Conservation (phyloP, 2,113 vertebrate genomes). For the Spermophilus dauricus region DNA sequence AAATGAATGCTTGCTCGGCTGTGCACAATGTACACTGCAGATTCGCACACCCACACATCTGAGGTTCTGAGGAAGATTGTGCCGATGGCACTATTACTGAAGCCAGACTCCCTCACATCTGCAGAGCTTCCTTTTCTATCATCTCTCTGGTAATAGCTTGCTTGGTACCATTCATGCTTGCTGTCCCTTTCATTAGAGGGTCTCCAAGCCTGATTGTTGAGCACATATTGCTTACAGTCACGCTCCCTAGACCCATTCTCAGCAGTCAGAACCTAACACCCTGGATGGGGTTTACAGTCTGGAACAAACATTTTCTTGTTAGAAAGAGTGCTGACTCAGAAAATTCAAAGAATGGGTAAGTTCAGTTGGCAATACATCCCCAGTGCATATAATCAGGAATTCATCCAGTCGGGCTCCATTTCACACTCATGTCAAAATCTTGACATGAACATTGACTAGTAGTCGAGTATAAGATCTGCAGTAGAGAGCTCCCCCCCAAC, state of each 20-base stretch:
- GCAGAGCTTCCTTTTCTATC: neutral
- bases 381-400: slow-evolving; percentile 66
- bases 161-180: neutral
- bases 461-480: slow-evolving; percentile 40
- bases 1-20: neutral
- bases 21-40: slow-evolving; percentile 51
- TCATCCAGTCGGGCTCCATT: slow-evolving; percentile 52
- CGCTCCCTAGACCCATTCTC: slow-evolving; percentile 48
- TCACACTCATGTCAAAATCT: slow-evolving; percentile 72
- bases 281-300: slow-evolving; percentile 61
- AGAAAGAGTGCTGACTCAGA: slow-evolving; percentile 78
- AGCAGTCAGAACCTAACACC: slow-evolving; percentile 24
- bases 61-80: slow-evolving; percentile 48
- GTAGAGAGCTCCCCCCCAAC: neutral
- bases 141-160: neutral
- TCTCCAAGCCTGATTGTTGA: slow-evolving; percentile 13
- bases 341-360: slow-evolving; percentile 75
- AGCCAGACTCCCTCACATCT: slow-evolving; percentile 59
- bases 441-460: neutral
- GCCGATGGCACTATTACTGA: slow-evolving; percentile 5
- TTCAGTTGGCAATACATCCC: slow-evolving; percentile 61
- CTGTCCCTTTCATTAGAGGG: neutral
- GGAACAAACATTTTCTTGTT: slow-evolving; percentile 78
- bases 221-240: slow-evolving; percentile 23
- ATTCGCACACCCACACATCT: slow-evolving; percentile 52